Percentiles rank a stretch among this genome's conserved stretches.
These are phyloP conservation scores for Myotis davidii DNA, from an alignment of 2,113 vertebrate genomes.

Conservation along the genomic window DNA sequence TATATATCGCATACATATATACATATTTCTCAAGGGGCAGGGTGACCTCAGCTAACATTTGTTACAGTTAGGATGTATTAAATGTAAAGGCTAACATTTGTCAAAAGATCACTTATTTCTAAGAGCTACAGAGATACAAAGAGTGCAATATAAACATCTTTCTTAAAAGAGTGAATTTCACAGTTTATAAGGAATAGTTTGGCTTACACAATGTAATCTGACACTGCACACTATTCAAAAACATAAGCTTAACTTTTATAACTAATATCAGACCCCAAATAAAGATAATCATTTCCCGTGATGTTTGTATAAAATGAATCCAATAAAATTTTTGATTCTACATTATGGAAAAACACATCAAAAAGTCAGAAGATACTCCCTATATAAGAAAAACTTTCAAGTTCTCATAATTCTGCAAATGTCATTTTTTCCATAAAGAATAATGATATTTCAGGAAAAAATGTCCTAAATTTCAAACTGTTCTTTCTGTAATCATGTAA, in stretches of 20 bases:
- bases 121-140: neutral
- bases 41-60: neutral
- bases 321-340: conserved; percentile 32
- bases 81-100: neutral
- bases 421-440: neutral
- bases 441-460: neutral
- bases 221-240: neutral
- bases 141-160: neutral
- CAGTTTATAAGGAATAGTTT: neutral
- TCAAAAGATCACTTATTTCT: conserved; percentile 15
- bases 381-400: conserved; percentile 1
- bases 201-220: conserved; percentile 27
- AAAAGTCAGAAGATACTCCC: neutral
- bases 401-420: neutral
- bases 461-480: neutral
- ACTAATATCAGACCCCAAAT: neutral
- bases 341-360: neutral
- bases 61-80: neutral
- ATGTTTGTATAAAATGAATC: conserved; percentile 37
- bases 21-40: neutral
- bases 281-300: conserved; percentile 18
- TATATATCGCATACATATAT: neutral
- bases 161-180: neutral
- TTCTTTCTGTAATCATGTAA: neutral
- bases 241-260: conserved; percentile 39